These are phyloP conservation scores for Rhagium mordax DNA, from an alignment of 2,888 invertebrate species.

Conservation along the genomic window DNA sequence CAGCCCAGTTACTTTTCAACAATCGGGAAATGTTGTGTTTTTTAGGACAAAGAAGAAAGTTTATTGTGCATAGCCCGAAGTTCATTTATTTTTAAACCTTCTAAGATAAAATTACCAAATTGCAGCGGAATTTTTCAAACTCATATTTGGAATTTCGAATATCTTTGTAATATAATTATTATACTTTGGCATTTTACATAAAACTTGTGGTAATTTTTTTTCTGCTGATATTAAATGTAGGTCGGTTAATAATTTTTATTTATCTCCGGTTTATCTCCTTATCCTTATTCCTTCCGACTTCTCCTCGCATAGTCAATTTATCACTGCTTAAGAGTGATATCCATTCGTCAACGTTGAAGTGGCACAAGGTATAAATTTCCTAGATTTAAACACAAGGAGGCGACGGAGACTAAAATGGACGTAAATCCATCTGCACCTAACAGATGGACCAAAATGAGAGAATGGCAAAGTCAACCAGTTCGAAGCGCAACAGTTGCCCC, in stretches of 20 bases:
- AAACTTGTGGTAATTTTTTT: neutral
- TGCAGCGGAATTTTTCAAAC: too few relatives aligned
- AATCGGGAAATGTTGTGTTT: too few relatives aligned
- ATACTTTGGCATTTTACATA: too few relatives aligned
- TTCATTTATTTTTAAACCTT: too few relatives aligned
- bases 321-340: neutral
- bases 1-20: too few relatives aligned
- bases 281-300: neutral
- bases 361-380: conserved; percentile 8
- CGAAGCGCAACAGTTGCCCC: conserved; percentile 4
- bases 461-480: neutral
- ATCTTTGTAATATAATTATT: too few relatives aligned
- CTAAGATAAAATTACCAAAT: too few relatives aligned
- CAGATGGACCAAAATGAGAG: neutral
- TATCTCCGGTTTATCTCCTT: neutral
- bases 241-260: neutral
- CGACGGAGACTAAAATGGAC: neutral
- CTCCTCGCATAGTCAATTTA: neutral
- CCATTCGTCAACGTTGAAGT: conserved; percentile 9
- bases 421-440: neutral
- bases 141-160: too few relatives aligned
- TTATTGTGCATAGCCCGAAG: too few relatives aligned
- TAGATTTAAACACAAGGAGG: neutral
- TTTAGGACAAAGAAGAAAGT: too few relatives aligned
- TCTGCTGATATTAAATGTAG: neutral